Base-by-base conservation (phyloP, 23 tunicate species). In the Ciona savignyi region DNA sequence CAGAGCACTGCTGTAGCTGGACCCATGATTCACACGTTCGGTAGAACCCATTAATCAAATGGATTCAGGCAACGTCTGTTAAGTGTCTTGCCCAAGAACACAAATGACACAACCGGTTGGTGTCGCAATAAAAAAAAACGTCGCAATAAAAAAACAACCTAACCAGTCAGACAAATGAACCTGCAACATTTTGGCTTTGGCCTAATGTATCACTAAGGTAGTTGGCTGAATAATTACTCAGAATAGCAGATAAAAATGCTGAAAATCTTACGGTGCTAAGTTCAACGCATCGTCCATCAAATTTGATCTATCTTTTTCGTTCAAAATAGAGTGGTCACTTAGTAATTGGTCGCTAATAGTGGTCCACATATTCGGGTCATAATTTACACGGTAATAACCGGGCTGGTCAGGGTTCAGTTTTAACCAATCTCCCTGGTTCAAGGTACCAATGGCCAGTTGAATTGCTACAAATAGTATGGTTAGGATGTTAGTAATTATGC, bases 331-430 rank as follows among this genome's bases (percentile, higher is more conserved):
- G 32, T 63, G 79, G 34, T 88, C 60, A 4, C 82, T 51, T 21
- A 65, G 21, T 28, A 95, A 33, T 71, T 83, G 95, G 4, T 70
- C 75, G 29, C 85, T 32, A 29, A 95, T 70, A 2, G 33, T 82
- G 20, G n/a, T 60, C 86, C 95, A 83, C 75, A 76, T 74, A 27
- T 30, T 72, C 27, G 29, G 73, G 73, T 75, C 87, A 51, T 95
- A 95, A 27, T 88, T 80, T 2, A 95, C 99, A 56, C 99, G 78
- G 81, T 88, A 95, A 70, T 75, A 89, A 20, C 93, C 93, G 23
- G 76, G 79, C 73, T 89, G 83, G 0, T 81, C 81, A 22, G 83
- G 75, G 70, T 95, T 95, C 28, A 95, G 60, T 81, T 95, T 95
- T 3, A 89, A 29, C 86, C 89, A 87, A 25, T 63, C 83, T n/a